Evolutionary conservation across 2,113 vertebrate species (phyloP), one percentile per base, ranked within the genome.

Genomic region (Chaenogobius annularis): DNA sequence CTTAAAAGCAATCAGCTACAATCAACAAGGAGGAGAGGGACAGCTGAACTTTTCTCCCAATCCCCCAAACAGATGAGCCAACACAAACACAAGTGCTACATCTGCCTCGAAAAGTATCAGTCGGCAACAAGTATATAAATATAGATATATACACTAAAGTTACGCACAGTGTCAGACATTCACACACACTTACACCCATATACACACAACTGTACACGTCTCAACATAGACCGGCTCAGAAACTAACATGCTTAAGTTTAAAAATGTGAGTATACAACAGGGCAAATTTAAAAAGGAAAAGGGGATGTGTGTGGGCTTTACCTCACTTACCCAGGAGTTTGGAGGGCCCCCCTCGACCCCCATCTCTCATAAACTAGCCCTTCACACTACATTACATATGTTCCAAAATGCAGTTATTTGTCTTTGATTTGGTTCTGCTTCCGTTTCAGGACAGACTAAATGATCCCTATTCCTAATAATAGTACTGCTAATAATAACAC

Each of bases 1-100:
- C 91, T 90, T 92, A 91, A 92, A 92, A 90, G 81, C 87, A 92
- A 89, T 89, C 92, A 90, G 82, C 87, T 87, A 90, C 90, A 92
- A 91, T 90, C 87, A 85, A 87, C 83, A 75, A 88, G 88, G 83
- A 77, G 87, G 75, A 90, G 87, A 89, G 90, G 83, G 87, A 90
- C 77, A 85, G 87, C 83, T 90, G 87, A 93, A 90, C 88, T 87
- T 87, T 85, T 90, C 87, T 89, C 88, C 85, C 89, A 87, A 83
- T 82, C 87, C 90, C 73, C 71, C 35, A 78, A 77, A 87, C 75
- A 84, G 40, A 82, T 86, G 79, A 79, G 73, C 81, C 75, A 70
- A 77, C 63, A 89, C 77, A 82, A 80, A 89, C 77, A 89, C 75
- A 78, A 40, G 9, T 40, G 12, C 76, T 66, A 78, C n/a, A 12